Conservation (phyloP, 1,140 invertebrate species). For the Papilio polytes region DNA sequence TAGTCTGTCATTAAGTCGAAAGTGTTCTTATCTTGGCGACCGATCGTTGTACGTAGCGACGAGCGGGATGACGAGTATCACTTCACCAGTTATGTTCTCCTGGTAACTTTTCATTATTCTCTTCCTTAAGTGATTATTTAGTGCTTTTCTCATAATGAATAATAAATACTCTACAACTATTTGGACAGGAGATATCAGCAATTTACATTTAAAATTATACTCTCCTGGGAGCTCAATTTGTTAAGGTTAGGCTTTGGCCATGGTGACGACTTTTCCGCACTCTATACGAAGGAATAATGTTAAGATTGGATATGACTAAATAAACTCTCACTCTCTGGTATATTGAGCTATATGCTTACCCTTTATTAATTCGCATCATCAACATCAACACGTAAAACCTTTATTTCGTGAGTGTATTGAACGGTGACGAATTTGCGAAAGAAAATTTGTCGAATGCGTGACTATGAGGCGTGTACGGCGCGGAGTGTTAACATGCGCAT, state of each 20-base stretch:
- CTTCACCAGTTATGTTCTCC: constrained; percentile 35
- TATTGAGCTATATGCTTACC: too few relatives aligned
- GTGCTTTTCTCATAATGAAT: too few relatives aligned
- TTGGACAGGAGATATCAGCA: too few relatives aligned
- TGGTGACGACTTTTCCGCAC: too few relatives aligned
- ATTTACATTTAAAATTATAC: too few relatives aligned
- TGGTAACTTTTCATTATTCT: neutral
- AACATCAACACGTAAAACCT: too few relatives aligned
- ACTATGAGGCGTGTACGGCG: constrained; percentile 75
- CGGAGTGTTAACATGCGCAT: constrained; percentile 74
- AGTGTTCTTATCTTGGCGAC: constrained; percentile 51
- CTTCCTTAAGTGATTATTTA: neutral
- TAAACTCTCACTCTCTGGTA: too few relatives aligned
- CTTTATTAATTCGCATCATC: neutral
- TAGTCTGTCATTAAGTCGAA: constrained; percentile 64
- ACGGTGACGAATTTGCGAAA: constrained; percentile 49
- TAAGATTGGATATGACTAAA: too few relatives aligned
- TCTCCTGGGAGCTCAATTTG: too few relatives aligned
- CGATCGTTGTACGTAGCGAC: constrained; percentile 43
- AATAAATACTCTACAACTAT: too few relatives aligned
- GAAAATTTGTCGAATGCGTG: constrained; percentile 59
- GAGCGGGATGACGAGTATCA: constrained; percentile 26
- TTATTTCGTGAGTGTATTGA: neutral
- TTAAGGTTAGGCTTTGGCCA: too few relatives aligned
- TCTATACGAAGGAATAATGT: too few relatives aligned